phyloP scores from a whole-genome alignment of 2,888 invertebrate genomes.

The Gisinianus flammeolus region DNA sequence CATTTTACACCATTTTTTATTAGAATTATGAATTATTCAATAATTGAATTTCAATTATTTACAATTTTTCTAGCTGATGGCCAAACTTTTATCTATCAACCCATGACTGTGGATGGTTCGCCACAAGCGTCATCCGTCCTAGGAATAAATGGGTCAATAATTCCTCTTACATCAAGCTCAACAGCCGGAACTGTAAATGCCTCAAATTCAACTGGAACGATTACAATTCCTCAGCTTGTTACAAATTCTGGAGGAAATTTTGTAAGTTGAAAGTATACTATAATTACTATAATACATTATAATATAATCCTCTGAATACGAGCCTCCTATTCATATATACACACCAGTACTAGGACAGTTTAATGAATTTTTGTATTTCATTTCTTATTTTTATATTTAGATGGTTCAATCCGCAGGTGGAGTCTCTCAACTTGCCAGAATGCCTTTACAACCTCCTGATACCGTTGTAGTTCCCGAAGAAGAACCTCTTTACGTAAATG shows the following conservation, averaged over 20 bases:
- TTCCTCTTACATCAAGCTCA: conserved; percentile 69
- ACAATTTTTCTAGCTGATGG: conserved; percentile 71
- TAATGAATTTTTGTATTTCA: not conserved
- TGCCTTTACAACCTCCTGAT: conserved; percentile 68
- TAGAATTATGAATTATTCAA: too few species aligned
- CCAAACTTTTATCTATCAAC: conserved; percentile 89
- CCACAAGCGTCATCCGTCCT: conserved; percentile 65
- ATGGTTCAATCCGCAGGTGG: conserved; percentile 60
- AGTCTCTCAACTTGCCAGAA: conserved; percentile 61
- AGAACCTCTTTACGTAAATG: conserved; percentile 97
- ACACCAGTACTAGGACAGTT: too few species aligned
- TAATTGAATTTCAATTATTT: not conserved
- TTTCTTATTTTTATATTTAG: not conserved
- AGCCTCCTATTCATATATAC: too few species aligned
- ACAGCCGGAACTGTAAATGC: conserved; percentile 62
- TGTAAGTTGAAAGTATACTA: conserved; percentile 63
- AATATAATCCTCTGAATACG: too few species aligned
- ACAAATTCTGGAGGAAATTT: conserved; percentile 73
- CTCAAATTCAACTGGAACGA: conserved; percentile 60
- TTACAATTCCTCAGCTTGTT: conserved; percentile 65
- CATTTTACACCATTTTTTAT: too few species aligned
- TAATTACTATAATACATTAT: not conserved
- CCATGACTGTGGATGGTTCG: conserved; percentile 68
- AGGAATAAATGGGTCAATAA: conserved; percentile 74
- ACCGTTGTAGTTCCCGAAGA: conserved; percentile 75